These are phyloP conservation scores for Athene cunicularia DNA, from an alignment of 2,113 vertebrate genomes.

Conservation along the genomic window DNA sequence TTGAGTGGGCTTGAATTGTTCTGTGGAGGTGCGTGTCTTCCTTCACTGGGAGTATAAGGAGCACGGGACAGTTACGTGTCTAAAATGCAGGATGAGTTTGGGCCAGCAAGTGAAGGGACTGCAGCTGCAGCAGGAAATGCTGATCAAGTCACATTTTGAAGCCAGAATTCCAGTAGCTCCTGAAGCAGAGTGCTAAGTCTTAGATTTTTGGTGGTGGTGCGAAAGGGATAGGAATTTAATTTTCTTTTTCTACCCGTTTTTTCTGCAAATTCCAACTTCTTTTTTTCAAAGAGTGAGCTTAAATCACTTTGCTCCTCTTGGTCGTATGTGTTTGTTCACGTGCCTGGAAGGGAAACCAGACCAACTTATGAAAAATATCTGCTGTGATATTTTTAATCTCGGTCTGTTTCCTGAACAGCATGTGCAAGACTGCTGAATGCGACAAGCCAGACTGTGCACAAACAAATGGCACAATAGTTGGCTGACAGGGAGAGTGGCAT, in stretches of 20 bases:
- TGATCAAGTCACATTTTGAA: not conserved
- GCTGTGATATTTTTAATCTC: slow-evolving; percentile 18
- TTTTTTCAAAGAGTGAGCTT: not conserved
- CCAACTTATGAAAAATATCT: not conserved
- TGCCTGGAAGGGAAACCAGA: not conserved
- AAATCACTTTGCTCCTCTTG: not conserved
- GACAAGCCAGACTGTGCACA: not conserved
- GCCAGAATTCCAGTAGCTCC: not conserved
- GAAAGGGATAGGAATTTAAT: not conserved
- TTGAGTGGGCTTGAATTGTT: not conserved
- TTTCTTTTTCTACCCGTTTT: not conserved
- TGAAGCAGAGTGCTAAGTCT: not conserved
- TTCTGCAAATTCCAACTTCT: not conserved
- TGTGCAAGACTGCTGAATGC: slow-evolving; percentile 2
- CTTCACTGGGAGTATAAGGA: not conserved
- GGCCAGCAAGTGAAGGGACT: not conserved
- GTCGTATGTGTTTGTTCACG: not conserved
- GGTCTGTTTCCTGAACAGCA: not conserved
- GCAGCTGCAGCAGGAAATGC: not conserved
- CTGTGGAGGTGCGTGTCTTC: not conserved
- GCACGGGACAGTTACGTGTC: not conserved
- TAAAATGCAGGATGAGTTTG: not conserved
- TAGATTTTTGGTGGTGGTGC: not conserved
- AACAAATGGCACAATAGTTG: not conserved
- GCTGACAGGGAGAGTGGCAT: not conserved